These are phyloP conservation scores for Parthenolecanium corni DNA, from an alignment of 2,888 invertebrate genomes.

Conservation along the genomic window DNA sequence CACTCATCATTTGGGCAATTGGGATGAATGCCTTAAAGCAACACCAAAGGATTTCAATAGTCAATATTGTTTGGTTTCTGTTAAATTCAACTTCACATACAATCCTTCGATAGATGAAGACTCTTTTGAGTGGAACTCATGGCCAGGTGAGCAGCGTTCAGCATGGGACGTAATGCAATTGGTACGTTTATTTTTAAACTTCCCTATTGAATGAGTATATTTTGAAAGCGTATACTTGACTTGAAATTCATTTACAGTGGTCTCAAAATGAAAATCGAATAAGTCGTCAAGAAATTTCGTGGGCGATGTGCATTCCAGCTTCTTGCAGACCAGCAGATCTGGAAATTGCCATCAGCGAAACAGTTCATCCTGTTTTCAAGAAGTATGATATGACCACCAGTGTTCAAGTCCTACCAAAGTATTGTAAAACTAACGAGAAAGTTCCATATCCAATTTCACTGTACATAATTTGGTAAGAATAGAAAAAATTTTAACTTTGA, in stretches of 20 bases:
- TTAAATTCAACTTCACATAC: slow-evolving; percentile 17
- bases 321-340: slow-evolving; percentile 31
- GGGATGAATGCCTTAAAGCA: slow-evolving; percentile 32
- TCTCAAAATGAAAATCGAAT: neutral
- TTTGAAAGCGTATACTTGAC: no score
- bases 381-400: slow-evolving; percentile 12
- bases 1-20: slow-evolving; percentile 32
- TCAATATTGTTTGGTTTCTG: slow-evolving; percentile 32
- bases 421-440: slow-evolving; percentile 24
- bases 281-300: slow-evolving; percentile 30
- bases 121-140: neutral
- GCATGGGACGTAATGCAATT: neutral
- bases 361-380: slow-evolving; percentile 29
- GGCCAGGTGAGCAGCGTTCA: neutral
- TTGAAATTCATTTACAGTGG: neutral
- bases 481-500: no score
- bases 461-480: slow-evolving; percentile 26
- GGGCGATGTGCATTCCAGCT: slow-evolving; percentile 33
- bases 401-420: slow-evolving; percentile 18
- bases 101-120: neutral
- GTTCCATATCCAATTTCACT: slow-evolving; percentile 12
- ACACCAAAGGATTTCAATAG: slow-evolving; percentile 23
- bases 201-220: no score
- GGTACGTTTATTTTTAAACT: no score
- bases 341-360: slow-evolving; percentile 33